Evolutionary conservation across 2,888 invertebrate genomes (phyloP).

Genomic region (Xestia c-nigrum): DNA sequence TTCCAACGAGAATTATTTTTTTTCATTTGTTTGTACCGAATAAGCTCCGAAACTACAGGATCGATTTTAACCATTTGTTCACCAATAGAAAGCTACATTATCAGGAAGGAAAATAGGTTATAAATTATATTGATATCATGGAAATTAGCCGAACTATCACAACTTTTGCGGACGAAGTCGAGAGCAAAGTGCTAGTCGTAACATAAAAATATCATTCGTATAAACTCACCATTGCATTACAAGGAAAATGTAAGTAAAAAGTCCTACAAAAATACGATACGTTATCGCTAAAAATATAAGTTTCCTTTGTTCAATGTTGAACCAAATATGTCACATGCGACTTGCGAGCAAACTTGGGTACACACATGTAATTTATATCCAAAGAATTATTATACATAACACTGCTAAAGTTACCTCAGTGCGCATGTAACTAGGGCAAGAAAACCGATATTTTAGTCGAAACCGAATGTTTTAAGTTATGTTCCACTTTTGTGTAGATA

Average conservation of each 20-base stretch:
- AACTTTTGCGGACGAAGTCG: too few relatives aligned
- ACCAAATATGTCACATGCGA: slow-evolving; percentile 50
- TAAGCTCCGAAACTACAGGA: too few relatives aligned
- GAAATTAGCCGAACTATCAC: too few relatives aligned
- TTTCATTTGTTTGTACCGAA: too few relatives aligned
- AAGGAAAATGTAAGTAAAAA: slow-evolving; percentile 16
- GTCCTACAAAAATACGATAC: slow-evolving; percentile 13
- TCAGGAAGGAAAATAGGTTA: too few relatives aligned
- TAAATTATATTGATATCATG: too few relatives aligned
- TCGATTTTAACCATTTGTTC: too few relatives aligned
- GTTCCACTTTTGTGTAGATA: background rate
- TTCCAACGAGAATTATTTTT: too few relatives aligned
- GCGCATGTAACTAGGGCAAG: slow-evolving; percentile 31
- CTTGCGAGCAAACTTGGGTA: slow-evolving; percentile 3
- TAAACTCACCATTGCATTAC: background rate
- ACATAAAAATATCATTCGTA: background rate
- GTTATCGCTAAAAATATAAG: slow-evolving; percentile 44
- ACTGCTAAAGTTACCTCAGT: slow-evolving; percentile 20
- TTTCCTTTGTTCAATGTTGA: slow-evolving; percentile 40
- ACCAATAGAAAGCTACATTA: too few relatives aligned
- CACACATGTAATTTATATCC: slow-evolving; percentile 34
- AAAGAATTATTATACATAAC: slow-evolving; percentile 37
- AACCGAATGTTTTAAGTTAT: slow-evolving; percentile 1
- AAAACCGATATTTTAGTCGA: slow-evolving; percentile 14
- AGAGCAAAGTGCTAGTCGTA: background rate